phyloP scores from a whole-genome alignment of 2,113 vertebrate genomes.

The Myotis yumanensis region DNA sequence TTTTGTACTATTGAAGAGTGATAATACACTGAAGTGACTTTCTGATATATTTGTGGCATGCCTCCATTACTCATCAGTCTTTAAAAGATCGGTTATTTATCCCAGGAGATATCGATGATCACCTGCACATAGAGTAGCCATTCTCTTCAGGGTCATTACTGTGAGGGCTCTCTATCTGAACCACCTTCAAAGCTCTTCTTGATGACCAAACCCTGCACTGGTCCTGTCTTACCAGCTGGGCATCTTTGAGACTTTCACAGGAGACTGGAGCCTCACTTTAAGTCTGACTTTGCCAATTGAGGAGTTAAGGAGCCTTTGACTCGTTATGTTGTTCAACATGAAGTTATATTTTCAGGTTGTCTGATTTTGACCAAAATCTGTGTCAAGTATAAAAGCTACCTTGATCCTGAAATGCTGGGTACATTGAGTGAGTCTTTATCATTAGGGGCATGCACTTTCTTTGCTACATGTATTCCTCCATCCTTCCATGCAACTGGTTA shows the following conservation, averaged over 20 bases:
- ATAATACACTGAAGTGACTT: not conserved
- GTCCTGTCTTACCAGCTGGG: too few relatives aligned
- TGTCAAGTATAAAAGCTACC: not conserved
- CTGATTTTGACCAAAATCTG: not conserved
- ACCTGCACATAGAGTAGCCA: fast-evolving
- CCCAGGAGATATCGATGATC: not conserved
- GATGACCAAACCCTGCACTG: not conserved
- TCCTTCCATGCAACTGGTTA: not conserved
- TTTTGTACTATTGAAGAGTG: not conserved
- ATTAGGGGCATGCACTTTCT: not conserved
- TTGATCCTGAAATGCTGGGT: not conserved
- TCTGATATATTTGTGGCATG: not conserved
- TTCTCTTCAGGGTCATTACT: not conserved
- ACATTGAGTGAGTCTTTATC: not conserved
- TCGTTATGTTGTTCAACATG: not conserved
- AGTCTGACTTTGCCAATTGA: not conserved
- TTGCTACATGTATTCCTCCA: too few relatives aligned
- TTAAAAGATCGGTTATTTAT: not conserved
- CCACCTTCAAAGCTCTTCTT: not conserved
- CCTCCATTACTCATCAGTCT: not conserved
- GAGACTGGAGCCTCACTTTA: not conserved
- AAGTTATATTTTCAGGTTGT: not conserved
- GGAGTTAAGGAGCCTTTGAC: not conserved
- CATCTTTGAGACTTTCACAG: not conserved
- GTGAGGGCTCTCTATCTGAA: fast-evolving